phyloP scores from a whole-genome alignment of 1,140 invertebrate genomes.

The Drosophila carrolli region DNA sequence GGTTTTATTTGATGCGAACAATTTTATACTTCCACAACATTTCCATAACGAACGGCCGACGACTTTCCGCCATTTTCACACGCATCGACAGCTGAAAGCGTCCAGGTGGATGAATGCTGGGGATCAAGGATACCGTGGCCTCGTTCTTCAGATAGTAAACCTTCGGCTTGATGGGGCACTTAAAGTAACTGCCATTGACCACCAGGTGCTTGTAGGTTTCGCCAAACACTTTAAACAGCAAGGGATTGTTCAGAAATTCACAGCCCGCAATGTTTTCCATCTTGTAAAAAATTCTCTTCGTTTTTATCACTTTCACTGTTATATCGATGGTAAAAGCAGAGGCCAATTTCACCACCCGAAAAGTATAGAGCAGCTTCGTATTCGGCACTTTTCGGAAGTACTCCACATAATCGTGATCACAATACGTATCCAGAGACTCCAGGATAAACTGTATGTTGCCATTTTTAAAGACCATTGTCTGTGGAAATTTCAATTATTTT shows the following conservation, averaged over 20 bases:
- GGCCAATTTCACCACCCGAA: slow-evolving; percentile 25
- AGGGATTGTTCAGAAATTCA: slow-evolving; percentile 29
- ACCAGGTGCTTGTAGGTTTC: slow-evolving; percentile 34
- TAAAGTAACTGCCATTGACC: slow-evolving; percentile 53
- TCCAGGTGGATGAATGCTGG: slow-evolving; percentile 20
- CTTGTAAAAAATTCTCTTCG: slow-evolving; percentile 39
- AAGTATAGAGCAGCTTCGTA: slow-evolving; percentile 23
- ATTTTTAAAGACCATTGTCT: slow-evolving; percentile 5
- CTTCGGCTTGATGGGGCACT: slow-evolving; percentile 49
- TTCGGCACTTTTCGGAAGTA: slow-evolving; percentile 38
- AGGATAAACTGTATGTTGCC: slow-evolving; percentile 1
- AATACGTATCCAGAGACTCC: slow-evolving; percentile 38
- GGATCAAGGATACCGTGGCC: not conserved
- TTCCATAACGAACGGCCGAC: slow-evolving; percentile 42
- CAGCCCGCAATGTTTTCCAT: slow-evolving; percentile 44
- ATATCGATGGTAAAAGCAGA: slow-evolving; percentile 35
- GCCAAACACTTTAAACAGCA: slow-evolving; percentile 30
- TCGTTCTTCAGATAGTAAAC: slow-evolving; percentile 32
- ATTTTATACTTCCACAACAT: slow-evolving; percentile 55
- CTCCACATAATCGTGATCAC: slow-evolving; percentile 53
- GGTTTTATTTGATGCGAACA: slow-evolving; percentile 46
- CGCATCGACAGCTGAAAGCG: slow-evolving; percentile 27
- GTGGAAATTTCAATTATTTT: not conserved
- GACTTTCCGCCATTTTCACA: slow-evolving; percentile 24
- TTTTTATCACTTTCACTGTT: slow-evolving; percentile 9